Evolutionary conservation across 2,797 vertebrate species (phyloP), one percentile per base, ranked within the genome.

Genomic region (Tragopan temminckii): DNA sequence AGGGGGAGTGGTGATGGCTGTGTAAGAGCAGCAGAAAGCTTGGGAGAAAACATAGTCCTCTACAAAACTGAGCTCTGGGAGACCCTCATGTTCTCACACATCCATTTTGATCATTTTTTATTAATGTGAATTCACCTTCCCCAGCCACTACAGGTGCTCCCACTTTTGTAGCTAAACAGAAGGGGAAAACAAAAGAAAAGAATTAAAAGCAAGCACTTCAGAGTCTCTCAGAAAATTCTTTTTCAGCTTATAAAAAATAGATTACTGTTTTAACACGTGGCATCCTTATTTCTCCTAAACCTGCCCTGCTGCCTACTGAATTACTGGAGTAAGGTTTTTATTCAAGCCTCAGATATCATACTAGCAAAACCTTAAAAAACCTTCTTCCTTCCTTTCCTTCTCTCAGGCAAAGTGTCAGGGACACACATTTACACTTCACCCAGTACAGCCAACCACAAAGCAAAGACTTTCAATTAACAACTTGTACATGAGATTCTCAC

Each of bases 381-480:
- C 29, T 36, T 11, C 9, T 78, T 75, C 29, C n/a, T 84, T 64
- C 8, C 27, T 94, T n/a, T 7, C 6, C 62, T 53, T 80, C 48
- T 59, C 46, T 59, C 43, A 93, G 66, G 21, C 52, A 86, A 80
- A 76, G 4, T 42, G 35, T 27, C 40, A 61, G 80, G 40, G 70
- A 31, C 31, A 75, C 46, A 27, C 38, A 85, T 91, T 79, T 69
- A 53, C 71, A 82, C 67, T 90, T 92, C 55, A 88, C n/a, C 14
- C 23, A 2, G 35, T 87, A 36, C 38, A 52, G 57, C n/a, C 59
- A 88, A 76, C 3, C 1, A 0, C 40, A 36, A n/a, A 92, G 70
- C 38, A 59, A 77, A 42, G 43, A 82, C 84, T 93, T 97, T 89
- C 64, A 94, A 68, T 94, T 88, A 94, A 86, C 69, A 93, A 70